Evolutionary conservation across 1,140 invertebrate species (phyloP), one percentile per base, ranked within the genome.

Genomic region (Eueides isabella): DNA sequence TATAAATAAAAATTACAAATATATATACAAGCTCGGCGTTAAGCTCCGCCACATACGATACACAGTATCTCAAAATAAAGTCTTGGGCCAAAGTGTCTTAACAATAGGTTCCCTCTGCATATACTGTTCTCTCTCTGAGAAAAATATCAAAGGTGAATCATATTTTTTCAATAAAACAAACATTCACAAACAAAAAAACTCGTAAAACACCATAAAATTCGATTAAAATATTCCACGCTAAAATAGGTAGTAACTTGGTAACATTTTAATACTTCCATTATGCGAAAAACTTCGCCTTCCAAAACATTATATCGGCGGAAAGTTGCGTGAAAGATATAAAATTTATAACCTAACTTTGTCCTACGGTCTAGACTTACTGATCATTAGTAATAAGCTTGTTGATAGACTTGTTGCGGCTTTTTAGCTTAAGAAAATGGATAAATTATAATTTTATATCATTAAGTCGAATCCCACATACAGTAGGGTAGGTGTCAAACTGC

Each of bases 281-380:
- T 76, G 66, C 72, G 67, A 74, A 74, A 74, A 74, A 74, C 72
- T 69, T 74, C 68, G 67, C 68, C 64, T 68, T 65, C 35, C 61
- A 38, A 62, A 74, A 74, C 72, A 69, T 65, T 74, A 74, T 74
- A 74, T 74, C 72, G 55, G 72, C 19, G 71, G 35, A 67, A 74
- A 74, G 28, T 74, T 74, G 65, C 38, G 72, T 72, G 67, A 61
- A 26, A 69, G 33, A 35, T 71, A 76, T 72, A 38, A 72, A 72
- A 76, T 76, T 76, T 76, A 76, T 76, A 76, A 71, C 61, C 2
- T 6, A 76, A 76, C 66, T 76, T 76, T 64, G 75, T 72, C 71
- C 23, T 26, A n/a, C 26, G 64, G 55, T 69, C 65, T 67, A 64
- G 72, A 74, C 66, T 74, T 55, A 67, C 72, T 69, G 72, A 69